Conservation (phyloP, 2,797 vertebrate genomes). For the Acanthurus lineatus region DNA sequence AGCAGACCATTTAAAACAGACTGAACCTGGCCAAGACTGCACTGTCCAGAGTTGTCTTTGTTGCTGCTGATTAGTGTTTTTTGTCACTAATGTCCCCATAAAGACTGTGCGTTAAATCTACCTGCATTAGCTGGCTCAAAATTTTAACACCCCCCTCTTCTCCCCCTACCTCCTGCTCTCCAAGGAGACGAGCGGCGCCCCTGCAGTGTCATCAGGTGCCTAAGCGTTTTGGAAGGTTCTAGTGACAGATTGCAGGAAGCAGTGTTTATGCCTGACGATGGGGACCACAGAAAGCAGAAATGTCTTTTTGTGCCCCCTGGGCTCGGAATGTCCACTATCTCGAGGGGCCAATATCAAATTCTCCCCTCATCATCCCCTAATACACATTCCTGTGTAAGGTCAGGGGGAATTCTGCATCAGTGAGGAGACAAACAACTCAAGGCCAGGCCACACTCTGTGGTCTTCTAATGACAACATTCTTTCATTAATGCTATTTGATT, state of each 20-base stretch:
- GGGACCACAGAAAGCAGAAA: conserved; percentile 87
- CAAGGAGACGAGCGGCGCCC: conserved; percentile 82
- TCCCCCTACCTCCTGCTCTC: conserved; percentile 61
- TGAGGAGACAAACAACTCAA: conserved; percentile 70
- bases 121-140: conserved; percentile 22
- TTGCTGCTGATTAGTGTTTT: conserved; percentile 1
- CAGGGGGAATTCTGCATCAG: conserved; percentile 80
- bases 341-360: conserved; percentile 89
- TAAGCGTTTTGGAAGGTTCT: conserved; percentile 86
- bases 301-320: conserved; percentile 87
- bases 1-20: conserved; percentile 13
- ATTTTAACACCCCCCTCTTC: conserved; percentile 30
- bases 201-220: conserved; percentile 84
- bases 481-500: neutral
- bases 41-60: neutral
- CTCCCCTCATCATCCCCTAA: conserved; percentile 83
- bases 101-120: conserved; percentile 1
- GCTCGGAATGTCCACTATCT: conserved; percentile 90
- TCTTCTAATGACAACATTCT: conserved; percentile 30
- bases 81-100: neutral
- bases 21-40: neutral
- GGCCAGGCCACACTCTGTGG: conserved; percentile 30
- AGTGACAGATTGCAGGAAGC: conserved; percentile 91
- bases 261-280: conserved; percentile 84
- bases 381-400: conserved; percentile 88